Base-by-base conservation (phyloP, 2,888 invertebrate genomes). In the Cheilosia scutellata region DNA sequence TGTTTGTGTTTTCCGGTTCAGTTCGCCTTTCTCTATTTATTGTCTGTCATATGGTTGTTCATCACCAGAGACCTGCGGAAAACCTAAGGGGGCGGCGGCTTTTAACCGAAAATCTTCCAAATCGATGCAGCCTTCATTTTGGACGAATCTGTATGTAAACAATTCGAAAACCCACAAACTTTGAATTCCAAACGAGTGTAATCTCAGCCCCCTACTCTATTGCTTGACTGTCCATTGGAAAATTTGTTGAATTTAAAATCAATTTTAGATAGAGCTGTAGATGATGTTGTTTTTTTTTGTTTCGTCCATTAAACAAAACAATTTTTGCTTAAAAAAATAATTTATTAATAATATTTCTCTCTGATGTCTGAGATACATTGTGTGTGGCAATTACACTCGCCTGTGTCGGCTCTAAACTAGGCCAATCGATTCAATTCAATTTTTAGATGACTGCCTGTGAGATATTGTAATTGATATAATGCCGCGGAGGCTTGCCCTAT, bases 351-450 rank as follows among this genome's bases (percentile, higher is more conserved):
- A 33, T 7, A 33, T 11, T 37, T 37, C 37, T 11, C 4, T 11
- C 20, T 20, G 20, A 20, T 20, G 20, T 20, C 20, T 20, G 37
- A 9, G 7, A 4, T 7, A 20, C 47, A 20, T 62, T 75, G 42
- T 75, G 55, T 80, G 62, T 57, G 65, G 80, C 75, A 82, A 82
- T 75, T 33, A 16, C 29, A 7, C 33, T 29, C 42, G 37, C 11
- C 37, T 37, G 33, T 33, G 37, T 11, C 9, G 37, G 37, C 27
- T 37, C 2, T 4, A 31, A 80, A 68, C 40, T 75, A 70, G 80
- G 80, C 75, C 80, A 82, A 82, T 76, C 76, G 70, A 82, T 71
- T 82, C 4, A 76, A 55, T 68, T 74, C 20, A 76, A 55, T 60
- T 51, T 60, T 57, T 51, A 58, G 53, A 75, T 80, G 47, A 60